Evolutionary conservation across 2,113 vertebrate species (phyloP).

Genomic region (Platysteira castanea): DNA sequence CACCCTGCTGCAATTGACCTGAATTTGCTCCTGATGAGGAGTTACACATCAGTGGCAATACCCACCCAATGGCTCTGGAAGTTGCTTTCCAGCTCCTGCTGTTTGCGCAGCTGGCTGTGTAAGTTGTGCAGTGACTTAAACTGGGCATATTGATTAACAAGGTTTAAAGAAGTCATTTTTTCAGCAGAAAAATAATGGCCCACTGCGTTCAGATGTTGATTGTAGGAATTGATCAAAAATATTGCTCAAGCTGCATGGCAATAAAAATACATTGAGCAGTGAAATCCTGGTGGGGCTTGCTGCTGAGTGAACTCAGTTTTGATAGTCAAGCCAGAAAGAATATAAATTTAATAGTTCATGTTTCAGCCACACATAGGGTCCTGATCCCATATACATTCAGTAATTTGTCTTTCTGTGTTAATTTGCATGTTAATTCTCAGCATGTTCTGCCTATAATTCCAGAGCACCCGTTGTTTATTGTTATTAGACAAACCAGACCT

Average conservation of each 20-base stretch:
- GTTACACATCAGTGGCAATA: background rate
- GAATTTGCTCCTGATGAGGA: background rate
- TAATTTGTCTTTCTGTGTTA: background rate
- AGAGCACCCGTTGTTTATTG: background rate
- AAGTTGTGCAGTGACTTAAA: background rate
- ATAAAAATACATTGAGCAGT: conserved; percentile 40
- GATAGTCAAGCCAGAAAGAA: background rate
- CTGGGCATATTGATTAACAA: background rate
- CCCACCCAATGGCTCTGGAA: background rate
- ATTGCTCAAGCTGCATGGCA: background rate
- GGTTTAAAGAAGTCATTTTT: background rate
- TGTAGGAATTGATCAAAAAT: conserved; percentile 44
- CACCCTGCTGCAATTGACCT: background rate
- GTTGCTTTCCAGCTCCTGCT: background rate
- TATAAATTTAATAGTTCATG: background rate
- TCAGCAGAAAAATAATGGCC: conserved; percentile 13
- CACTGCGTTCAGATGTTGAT: background rate
- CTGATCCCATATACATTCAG: background rate
- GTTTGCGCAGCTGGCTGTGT: background rate
- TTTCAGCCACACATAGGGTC: background rate
- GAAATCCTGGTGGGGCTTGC: background rate
- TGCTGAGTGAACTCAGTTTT: background rate
- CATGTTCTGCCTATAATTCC: background rate
- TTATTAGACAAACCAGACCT: background rate
- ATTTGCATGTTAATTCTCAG: background rate